Evolutionary conservation across 2,113 vertebrate species (phyloP), one percentile per base, ranked within the genome.

Genomic region (Platycercus adscitus): DNA sequence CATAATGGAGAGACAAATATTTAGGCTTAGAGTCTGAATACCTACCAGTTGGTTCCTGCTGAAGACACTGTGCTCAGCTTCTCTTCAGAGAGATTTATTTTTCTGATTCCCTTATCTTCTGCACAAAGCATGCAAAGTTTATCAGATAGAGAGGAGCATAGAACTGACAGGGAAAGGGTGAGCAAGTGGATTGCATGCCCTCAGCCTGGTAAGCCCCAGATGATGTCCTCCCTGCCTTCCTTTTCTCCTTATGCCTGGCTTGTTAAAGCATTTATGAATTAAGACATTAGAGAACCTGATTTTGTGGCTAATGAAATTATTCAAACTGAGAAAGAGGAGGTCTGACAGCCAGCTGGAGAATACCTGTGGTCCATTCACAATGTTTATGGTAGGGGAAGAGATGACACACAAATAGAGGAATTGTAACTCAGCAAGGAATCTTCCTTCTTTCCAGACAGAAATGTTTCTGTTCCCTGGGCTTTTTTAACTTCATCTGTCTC

Each of bases 1-100:
- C 41, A 19, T 65, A 63, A 43, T n/a, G 37, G 49, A 83, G 64
- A 72, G 31, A 76, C 88, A 96, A 96, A 94, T 88, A 91, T 82
- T 94, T 93, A 86, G 88, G n/a, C 43, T 72, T 71, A 17, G 25
- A 25, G 29, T 65, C 72, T 66, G 71, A 93, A 80, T 10, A 70
- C 37, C 35, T 80, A 70, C 6, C 2, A 49, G 28, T 9, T 44
- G 63, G 12, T 41, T 9, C n/a, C 39, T 88, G 39, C 64, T 71
- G 19, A 66, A 69, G 75, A 58, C 3, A 3, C 19, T 41, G 29
- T 70, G 29, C 28, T 93, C 29, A 70, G 50, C 43, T 70, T 83
- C 63, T 83, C 46, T 72, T 79, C 28, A 28, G 68, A 86, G 81
- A 78, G 64, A 44, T 86, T 81, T 79, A 13, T 68, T 55, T 69